Base-by-base conservation (phyloP, 1,140 invertebrate species). In the Chironomus tepperi region DNA sequence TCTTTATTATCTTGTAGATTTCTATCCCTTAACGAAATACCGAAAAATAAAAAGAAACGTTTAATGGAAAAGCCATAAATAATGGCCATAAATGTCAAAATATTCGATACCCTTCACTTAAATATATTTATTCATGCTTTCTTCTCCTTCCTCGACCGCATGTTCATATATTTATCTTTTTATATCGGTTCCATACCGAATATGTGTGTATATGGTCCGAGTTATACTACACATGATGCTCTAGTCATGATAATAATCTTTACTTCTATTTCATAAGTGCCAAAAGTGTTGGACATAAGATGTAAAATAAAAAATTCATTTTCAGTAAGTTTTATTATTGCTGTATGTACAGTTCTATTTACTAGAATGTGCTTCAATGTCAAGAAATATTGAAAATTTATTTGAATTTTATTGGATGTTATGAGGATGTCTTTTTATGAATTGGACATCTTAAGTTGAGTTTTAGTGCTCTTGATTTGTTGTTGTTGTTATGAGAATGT, bases 41-140 rank as follows among this genome's bases (percentile, higher is more conserved):
- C 9, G 19, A 21, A 18, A n/a, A 70, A 16, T 18, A 18, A 70
- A 16, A 70, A 70, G 65, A 70, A 57, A 18, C 65, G 16, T 70
- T 70, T 70, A 70, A 70, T 70, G 65, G 65, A 70, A 70, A 70
- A 21, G 18, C 65, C 16, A 70, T 70, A 70, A 70, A 70, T 70
- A 70, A 70, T 18, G 65, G 65, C 65, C 65, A 70, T 70, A 70
- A 70, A 70, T 70, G 65, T 70, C 65, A 70, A 70, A 70, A 70
- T 18, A 70, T 70, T 70, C 65, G 65, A 70, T 70, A 70, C 65
- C 65, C 65, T 70, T 70, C 65, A 70, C 65, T 70, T 70, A 19
- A 70, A 70, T 70, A 70, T 70, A 70, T 70, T 70, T 70, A 70
- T 70, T 70, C 65, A 70, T 70, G 16, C 65, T 7, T 70, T 18